phyloP scores from a whole-genome alignment of 2,797 vertebrate species.

The Carduelis carduelis region DNA sequence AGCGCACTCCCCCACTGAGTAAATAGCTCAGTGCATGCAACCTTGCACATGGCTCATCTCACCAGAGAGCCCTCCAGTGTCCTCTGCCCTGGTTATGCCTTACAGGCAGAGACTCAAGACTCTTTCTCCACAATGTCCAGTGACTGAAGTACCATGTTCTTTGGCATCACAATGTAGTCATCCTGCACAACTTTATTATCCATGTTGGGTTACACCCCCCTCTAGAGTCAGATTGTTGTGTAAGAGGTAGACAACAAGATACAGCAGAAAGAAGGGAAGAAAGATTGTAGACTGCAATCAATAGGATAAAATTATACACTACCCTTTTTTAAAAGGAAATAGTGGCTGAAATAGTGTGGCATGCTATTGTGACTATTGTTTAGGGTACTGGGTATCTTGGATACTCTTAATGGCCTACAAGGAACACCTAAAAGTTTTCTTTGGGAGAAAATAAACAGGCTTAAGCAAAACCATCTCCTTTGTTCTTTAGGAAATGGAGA shows the following conservation, averaged over 20 bases:
- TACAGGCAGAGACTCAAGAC: not conserved
- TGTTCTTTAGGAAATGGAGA: not conserved
- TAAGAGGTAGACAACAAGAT: not conserved
- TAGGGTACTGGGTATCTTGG: not conserved
- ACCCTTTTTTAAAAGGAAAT: not conserved
- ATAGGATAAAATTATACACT: not conserved
- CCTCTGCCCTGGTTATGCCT: not conserved
- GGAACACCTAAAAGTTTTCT: not conserved
- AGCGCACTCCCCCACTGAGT: not conserved
- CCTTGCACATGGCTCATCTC: not conserved
- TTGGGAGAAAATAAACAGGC: not conserved
- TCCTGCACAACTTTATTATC: not conserved
- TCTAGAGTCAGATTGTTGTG: not conserved
- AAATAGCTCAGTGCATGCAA: not conserved
- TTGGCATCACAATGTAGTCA: not conserved
- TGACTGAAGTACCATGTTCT: not conserved
- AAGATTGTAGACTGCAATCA: not conserved
- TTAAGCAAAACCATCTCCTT: not conserved
- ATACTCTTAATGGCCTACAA: not conserved
- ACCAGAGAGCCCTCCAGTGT: not conserved
- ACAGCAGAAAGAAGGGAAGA: not conserved
- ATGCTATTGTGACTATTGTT: not conserved
- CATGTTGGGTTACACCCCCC: not conserved
- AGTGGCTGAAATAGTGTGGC: not conserved
- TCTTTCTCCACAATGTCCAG: not conserved